phyloP scores from a whole-genome alignment of 1,140 invertebrate species.

The Zophobas atratus region DNA sequence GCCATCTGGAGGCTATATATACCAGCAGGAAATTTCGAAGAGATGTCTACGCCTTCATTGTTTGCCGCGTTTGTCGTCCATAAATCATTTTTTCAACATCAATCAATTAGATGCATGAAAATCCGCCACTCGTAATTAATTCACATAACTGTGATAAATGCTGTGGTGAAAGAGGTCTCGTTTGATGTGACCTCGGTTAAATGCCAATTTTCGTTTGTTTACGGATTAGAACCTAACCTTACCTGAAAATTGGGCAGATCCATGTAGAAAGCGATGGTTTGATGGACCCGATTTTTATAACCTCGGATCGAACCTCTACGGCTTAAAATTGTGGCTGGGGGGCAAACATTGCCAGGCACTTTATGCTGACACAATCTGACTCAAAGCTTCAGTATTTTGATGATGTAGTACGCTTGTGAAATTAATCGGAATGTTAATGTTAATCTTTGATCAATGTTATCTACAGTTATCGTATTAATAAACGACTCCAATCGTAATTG shows the following conservation, averaged over 20 bases:
- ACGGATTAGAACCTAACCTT: neutral
- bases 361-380: neutral
- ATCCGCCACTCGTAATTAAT: neutral
- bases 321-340: neutral
- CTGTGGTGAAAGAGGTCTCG: no score
- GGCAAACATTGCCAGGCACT: conserved; percentile 4
- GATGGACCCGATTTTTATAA: conserved; percentile 9
- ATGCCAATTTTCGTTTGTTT: no score
- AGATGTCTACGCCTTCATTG: conserved; percentile 3
- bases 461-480: no score
- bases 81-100: conserved; percentile 28
- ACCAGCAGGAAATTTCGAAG: neutral
- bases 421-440: no score
- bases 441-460: no score
- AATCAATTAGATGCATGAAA: neutral
- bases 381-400: no score
- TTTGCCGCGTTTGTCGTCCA: neutral
- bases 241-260: conserved; percentile 1
- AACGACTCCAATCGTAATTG: no score
- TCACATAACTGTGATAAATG: no score
- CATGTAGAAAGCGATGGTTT: conserved; percentile 6
- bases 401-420: no score
- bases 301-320: conserved; percentile 5
- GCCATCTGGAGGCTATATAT: conserved; percentile 12
- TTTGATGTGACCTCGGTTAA: no score